Evolutionary conservation across 2,113 vertebrate species (phyloP), one percentile per base, ranked within the genome.

Genomic region (Campylomormyrus tamandua): DNA sequence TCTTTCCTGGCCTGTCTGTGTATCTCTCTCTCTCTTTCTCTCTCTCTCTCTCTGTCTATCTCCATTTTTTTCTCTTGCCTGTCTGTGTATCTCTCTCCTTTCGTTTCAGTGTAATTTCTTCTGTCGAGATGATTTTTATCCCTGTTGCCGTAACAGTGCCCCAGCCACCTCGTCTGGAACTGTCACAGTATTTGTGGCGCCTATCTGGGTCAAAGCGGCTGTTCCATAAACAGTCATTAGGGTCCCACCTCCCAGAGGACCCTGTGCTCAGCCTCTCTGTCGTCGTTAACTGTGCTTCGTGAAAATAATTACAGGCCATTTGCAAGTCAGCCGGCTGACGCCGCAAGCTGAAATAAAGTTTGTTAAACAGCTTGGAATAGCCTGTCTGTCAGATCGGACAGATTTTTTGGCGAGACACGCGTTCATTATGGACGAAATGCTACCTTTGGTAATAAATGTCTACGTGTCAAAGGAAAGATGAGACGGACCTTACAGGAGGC

Each of bases 221-320:
- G 84, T 50, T 89, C 91, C 15, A 92, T 93, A 91, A 91, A 92
- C 93, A 92, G 90, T 92, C 91, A 92, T 91, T 66, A 89, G 77
- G 48, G 90, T 90, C 46, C 10, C 39, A 39, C 80, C 56, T 92
- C 91, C 91, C 90, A 88, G 42, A 88, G 90, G 91, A 92, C n/a
- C n/a, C 8, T 21, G 50, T 4, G 31, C 21, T 85, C 77, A 5
- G 50, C 53, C n/a, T 87, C 24, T 80, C 42, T 17, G 83, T 90
- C 62, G 90, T 84, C 48, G 90, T 90, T 53, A 90, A 89, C 10
- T 13, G 24, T 50, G 85, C 87, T 56, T 87, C 62, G 46, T 10
- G 48, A 87, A 49, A 31, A 80, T 87, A 90, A 87, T 87, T 90
- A 87, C 58, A 74, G 85, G 70, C 48, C 84, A 52, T 80, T 39